phyloP scores from a whole-genome alignment of 2,888 invertebrate species.

The Silvanus unidentatus region DNA sequence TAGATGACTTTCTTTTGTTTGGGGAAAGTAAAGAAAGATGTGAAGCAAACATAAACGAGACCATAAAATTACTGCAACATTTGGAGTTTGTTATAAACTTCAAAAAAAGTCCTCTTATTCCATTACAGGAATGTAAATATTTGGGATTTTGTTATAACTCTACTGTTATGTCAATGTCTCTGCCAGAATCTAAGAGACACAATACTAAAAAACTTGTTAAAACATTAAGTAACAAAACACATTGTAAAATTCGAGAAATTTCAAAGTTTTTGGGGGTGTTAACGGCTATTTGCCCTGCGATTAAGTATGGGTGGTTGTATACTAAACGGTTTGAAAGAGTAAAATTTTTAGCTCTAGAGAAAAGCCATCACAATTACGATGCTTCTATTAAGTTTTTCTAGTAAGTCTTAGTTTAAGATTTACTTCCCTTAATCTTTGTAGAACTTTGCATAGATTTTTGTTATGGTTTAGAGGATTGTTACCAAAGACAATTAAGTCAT shows the following conservation, averaged over 20 bases:
- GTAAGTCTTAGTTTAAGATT: constrained; percentile 13
- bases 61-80: constrained; percentile 9
- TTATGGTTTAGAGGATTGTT: constrained; percentile 20
- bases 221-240: constrained; percentile 5
- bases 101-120: constrained; percentile 16
- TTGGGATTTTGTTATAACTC: constrained; percentile 18
- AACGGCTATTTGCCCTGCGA: constrained; percentile 19
- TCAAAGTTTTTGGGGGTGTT: constrained; percentile 16
- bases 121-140: constrained; percentile 14
- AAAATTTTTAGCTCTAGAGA: constrained; percentile 15
- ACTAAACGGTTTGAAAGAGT: constrained; percentile 10
- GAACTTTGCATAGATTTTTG: constrained; percentile 12
- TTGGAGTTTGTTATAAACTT: constrained; percentile 21
- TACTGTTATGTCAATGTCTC: neutral
- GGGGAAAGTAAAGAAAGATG: constrained; percentile 10
- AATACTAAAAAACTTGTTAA: neutral
- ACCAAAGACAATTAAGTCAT: constrained; percentile 12
- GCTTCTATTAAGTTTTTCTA: too few relatives aligned
- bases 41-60: constrained; percentile 7
- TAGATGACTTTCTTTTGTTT: constrained; percentile 21
- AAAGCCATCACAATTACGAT: too few relatives aligned
- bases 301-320: constrained; percentile 17
- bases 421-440: constrained; percentile 7
- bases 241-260: constrained; percentile 13
- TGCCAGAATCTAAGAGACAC: neutral